Evolutionary conservation across 2,888 invertebrate species (phyloP), one percentile per base, ranked within the genome.

Genomic region (Zelleria hepariella): DNA sequence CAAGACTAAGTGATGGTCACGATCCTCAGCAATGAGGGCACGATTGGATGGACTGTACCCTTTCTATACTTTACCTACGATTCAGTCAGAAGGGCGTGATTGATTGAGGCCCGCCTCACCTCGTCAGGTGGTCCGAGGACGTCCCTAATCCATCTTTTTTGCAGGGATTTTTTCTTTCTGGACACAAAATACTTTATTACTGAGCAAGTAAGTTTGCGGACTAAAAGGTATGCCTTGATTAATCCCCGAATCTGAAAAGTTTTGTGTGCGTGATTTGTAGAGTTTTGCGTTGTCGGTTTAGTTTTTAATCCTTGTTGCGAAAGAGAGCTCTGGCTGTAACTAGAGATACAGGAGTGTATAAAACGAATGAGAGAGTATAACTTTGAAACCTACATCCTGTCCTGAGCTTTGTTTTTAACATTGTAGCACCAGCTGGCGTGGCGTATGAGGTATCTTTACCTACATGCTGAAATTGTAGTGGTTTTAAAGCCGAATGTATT

Each of bases 91-190:
- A 59, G 60, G 64, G 62, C 58, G 67, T 71, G 73, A 72, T 72
- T 72, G 71, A 73, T 73, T 65, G 68, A 62, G 63, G 63, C 65
- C 62, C 65, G 62, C 59, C 61, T 61, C 60, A 60, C 54, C 60
- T 60, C 47, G 60, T 55, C 60, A 58, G 58, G 58, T 58, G 60
- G 55, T 56, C 60, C 58, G 47, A 48, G 58, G 60, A 58, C 58
- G 58, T 47, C 53, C 60, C 55, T 58, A 60, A 60, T 60, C 54
- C 58, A 60, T 60, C 58, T 60, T 60, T 49, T 15, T 60, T 55
- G 25, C 48, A 24, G 47, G 10, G 23, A 48, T 32, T 21, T 56
- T 32, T 42, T 42, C 32, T 51, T 24, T 20, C 51, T 10, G 51
- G 20, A 26, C 49, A 57, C 54, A 55, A 55, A 53, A 53, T 55